A percentile compares a stretch with the other conserved stretches of the same genome.
These are phyloP conservation scores for Corticium candelabrum DNA, from an alignment of 37 sponge, comb jelly and placozoan genomes.

Conservation along the genomic window DNA sequence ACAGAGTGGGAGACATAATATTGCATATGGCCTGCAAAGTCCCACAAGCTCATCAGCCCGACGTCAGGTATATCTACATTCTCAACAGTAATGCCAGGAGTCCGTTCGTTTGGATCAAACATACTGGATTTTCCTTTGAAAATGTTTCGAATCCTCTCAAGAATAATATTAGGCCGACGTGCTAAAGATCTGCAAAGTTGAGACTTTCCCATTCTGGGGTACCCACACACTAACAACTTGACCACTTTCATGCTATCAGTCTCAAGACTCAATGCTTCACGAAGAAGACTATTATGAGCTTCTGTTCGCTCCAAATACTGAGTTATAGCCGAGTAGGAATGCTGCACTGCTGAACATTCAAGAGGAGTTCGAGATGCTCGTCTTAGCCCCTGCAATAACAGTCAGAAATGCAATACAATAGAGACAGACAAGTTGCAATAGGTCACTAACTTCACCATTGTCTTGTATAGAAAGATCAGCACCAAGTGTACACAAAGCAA, in stretches of 20 bases:
- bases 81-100: neutral
- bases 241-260: neutral
- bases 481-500: too few relatives aligned
- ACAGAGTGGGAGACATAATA: neutral
- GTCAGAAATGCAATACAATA: neutral
- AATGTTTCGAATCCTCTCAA: neutral
- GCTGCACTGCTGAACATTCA: neutral
- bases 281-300: neutral
- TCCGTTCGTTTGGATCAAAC: neutral
- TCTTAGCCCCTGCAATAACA: too few relatives aligned
- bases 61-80: neutral
- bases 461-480: too few relatives aligned
- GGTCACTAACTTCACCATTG: too few relatives aligned
- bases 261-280: too few relatives aligned
- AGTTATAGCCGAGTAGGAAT: too few relatives aligned
- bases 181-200: neutral
- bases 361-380: too few relatives aligned
- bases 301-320: neutral
- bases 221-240: neutral
- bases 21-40: neutral
- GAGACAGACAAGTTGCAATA: neutral
- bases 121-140: neutral
- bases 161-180: neutral
- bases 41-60: neutral
- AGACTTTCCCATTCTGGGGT: neutral